Percentiles rank a stretch among this genome's conserved stretches.
phyloP scores from a whole-genome alignment of 1,140 invertebrate genomes.

The Drosophila insularis region DNA sequence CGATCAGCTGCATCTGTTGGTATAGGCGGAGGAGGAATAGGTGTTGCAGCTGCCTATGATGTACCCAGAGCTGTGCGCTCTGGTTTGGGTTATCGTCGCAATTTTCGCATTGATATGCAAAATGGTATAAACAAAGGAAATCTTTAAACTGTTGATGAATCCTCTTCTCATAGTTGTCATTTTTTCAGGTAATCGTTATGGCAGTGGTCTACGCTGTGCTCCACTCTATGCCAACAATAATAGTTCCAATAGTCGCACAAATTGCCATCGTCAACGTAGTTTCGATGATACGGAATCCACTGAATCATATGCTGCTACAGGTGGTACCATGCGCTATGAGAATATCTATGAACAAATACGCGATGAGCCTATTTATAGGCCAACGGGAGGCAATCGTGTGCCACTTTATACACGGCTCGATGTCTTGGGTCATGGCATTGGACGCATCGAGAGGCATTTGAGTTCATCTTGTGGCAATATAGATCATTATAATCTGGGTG shows the following conservation, averaged over 20 bases:
- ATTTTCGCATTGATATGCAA: conserved; percentile 81
- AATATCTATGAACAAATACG: conserved; percentile 84
- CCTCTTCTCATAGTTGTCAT: background rate
- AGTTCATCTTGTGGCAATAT: conserved; percentile 85
- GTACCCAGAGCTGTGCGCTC: conserved; percentile 78
- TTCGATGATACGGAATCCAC: conserved; percentile 82
- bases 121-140: conserved; percentile 60
- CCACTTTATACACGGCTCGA: conserved; percentile 84
- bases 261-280: conserved; percentile 75
- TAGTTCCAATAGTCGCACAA: conserved; percentile 27
- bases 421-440: conserved; percentile 84
- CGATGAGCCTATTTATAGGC: conserved; percentile 82
- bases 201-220: conserved; percentile 48
- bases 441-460: conserved; percentile 84
- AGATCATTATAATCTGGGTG: conserved; percentile 83
- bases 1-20: conserved; percentile 45
- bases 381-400: conserved; percentile 62
- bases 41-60: conserved; percentile 68
- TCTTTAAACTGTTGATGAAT: too few relatives aligned
- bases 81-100: conserved; percentile 75
- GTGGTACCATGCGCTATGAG: conserved; percentile 72
- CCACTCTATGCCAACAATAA: conserved; percentile 55
- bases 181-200: conserved; percentile 64
- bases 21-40: conserved; percentile 13
- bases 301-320: conserved; percentile 54